Base-by-base conservation (phyloP, 1,140 invertebrate genomes). In the Drosophila oshimai region DNA sequence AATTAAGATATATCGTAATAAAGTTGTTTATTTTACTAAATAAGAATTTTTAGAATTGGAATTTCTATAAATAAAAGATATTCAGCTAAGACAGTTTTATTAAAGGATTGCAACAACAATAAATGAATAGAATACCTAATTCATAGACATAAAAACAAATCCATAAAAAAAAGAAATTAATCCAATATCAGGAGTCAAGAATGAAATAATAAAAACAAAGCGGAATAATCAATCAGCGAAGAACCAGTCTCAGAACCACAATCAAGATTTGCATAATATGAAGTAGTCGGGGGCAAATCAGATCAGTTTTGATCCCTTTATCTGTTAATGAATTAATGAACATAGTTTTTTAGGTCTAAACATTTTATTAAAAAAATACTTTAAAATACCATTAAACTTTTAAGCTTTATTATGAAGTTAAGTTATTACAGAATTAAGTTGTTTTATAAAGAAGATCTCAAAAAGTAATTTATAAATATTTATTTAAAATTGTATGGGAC, bases 181-280 rank as follows among this genome's bases (percentile, higher is more conserved):
- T 22, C 2, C 2, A 15, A 62, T 7, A 42, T 18, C 51, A 29
- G 26, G n/a, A 58, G 26, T 34, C 28, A 20, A 31, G 41, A 46
- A 39, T 18, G 26, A 3, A 26, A 29, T 39, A 39, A 64, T 37
- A 31, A 62, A 47, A 64, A 64, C 39, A 65, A 65, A 65, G 33
- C 24, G 37, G 13, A 49, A 39, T 22, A 29, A 64, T 39, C 42
- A 62, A 65, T 47, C 31, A 62, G 20, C 29, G 2, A n/a, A 26
- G 4, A 64, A 39, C 33, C 57, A 64, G 61, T 65, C 7, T 4
- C 18, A 15, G 4, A 49, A 49, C 10, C 6, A 18, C 9, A 60
- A 62, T 18, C 28, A 22, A 58, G 53, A 58, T 62, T 31, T 15
- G 13, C 33, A 31, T 33, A 49, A 6, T 3, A 36, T n/a, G n/a